These are phyloP conservation scores for Hozukius guyotensis DNA, from an alignment of 2,797 vertebrate species.

Conservation along the genomic window DNA sequence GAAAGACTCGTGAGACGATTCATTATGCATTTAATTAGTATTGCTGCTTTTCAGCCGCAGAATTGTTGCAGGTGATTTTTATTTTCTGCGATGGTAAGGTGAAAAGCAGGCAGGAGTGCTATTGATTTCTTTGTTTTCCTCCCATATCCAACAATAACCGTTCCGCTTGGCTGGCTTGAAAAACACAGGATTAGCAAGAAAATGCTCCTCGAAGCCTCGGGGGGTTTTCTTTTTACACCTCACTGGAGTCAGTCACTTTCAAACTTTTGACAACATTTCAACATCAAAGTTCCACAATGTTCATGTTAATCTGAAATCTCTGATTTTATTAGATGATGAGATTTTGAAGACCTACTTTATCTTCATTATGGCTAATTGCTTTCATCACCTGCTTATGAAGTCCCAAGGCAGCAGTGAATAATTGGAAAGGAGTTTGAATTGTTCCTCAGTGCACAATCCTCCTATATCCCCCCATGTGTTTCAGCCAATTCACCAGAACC, in stretches of 20 bases:
- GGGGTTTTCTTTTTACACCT: slow-evolving; percentile 6
- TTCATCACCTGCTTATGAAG: slow-evolving; percentile 12
- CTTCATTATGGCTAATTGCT: neutral
- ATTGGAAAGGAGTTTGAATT: slow-evolving; percentile 6
- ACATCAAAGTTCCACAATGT: neutral
- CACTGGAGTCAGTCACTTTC: neutral
- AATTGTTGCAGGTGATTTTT: slow-evolving; percentile 13
- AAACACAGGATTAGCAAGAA: slow-evolving; percentile 40
- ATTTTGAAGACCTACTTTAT: slow-evolving; percentile 8
- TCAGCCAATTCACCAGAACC: neutral
- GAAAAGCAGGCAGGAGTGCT: slow-evolving; percentile 5
- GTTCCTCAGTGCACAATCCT: neutral
- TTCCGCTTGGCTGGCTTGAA: slow-evolving; percentile 21
- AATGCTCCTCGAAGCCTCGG: slow-evolving; percentile 1
- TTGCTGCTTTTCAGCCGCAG: slow-evolving; percentile 2
- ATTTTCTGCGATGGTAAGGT: slow-evolving; percentile 5
- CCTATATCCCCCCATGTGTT: neutral
- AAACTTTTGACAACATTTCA: slow-evolving; percentile 6
- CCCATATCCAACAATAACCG: slow-evolving; percentile 16
- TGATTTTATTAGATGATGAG: slow-evolving; percentile 1
- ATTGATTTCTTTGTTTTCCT: slow-evolving; percentile 49
- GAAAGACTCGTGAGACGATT: slow-evolving; percentile 6
- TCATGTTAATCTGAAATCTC: neutral
- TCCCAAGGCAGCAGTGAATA: neutral
- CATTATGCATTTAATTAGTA: slow-evolving; percentile 40